These are phyloP conservation scores for Eonycteris spelaea DNA, from an alignment of 2,113 vertebrate species.

Conservation along the genomic window DNA sequence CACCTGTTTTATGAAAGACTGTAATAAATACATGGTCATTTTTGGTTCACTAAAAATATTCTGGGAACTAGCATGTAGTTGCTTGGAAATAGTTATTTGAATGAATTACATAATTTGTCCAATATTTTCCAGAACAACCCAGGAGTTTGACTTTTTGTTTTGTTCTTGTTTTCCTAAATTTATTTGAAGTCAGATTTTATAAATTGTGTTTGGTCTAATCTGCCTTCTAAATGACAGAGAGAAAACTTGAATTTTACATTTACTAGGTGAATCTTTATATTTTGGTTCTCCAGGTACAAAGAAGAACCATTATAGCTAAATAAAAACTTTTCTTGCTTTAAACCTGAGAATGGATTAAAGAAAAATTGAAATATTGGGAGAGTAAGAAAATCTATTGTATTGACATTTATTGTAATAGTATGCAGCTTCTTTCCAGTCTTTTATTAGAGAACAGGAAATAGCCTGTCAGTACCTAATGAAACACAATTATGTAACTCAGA, in stretches of 20 bases:
- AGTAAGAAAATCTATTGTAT: background rate
- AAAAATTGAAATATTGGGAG: background rate
- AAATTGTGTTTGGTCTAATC: background rate
- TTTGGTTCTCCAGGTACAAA: background rate
- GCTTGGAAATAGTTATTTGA: constrained; percentile 36
- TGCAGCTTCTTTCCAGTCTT: background rate
- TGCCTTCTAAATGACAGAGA: constrained; percentile 15
- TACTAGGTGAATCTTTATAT: background rate
- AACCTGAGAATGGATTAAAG: background rate
- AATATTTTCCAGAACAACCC: background rate
- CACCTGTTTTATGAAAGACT: background rate
- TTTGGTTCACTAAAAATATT: constrained; percentile 13
- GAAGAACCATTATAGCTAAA: background rate
- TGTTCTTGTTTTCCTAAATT: background rate
- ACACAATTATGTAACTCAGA: background rate
- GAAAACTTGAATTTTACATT: constrained; percentile 42
- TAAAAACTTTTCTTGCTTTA: background rate
- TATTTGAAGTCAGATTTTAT: background rate
- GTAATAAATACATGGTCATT: background rate
- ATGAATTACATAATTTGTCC: constrained; percentile 27
- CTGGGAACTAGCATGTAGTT: background rate
- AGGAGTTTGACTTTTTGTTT: background rate
- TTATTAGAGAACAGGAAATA: background rate
- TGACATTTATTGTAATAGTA: background rate
- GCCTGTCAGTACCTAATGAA: background rate